Percentiles rank a stretch among this genome's conserved stretches.
phyloP scores from a whole-genome alignment of 2,113 vertebrate species.

The Butastur rufipennis region DNA sequence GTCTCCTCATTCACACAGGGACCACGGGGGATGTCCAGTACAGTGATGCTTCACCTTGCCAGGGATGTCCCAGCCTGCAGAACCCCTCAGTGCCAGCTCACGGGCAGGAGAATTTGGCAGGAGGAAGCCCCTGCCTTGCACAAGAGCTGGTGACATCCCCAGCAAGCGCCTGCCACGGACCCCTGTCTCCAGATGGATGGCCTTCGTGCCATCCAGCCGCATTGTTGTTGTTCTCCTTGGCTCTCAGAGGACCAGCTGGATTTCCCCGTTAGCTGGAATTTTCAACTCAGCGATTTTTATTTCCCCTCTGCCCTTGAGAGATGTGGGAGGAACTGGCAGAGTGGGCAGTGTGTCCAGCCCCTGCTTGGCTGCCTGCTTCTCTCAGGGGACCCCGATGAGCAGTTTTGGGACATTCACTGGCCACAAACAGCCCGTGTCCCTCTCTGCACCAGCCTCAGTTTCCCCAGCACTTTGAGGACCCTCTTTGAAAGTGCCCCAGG shows the following conservation, averaged over 20 bases:
- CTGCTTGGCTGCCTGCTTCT: accelerated
- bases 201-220: neutral
- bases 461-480: neutral
- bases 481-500: neutral
- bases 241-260: neutral
- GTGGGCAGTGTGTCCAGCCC: neutral
- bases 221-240: accelerated
- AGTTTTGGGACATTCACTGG: neutral
- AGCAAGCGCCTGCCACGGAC: accelerated
- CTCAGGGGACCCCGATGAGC: accelerated
- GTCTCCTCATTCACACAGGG: accelerated
- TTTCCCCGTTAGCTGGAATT: neutral
- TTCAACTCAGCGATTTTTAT: neutral
- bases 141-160: neutral
- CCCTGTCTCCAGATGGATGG: accelerated
- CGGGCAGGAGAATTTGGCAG: neutral
- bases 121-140: neutral
- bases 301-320: neutral
- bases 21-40: neutral
- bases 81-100: neutral
- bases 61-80: neutral
- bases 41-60: neutral
- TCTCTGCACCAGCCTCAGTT: neutral
- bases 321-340: neutral
- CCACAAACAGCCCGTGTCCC: accelerated